Evolutionary conservation across 2,888 invertebrate genomes (phyloP).

Genomic region (Yponomeuta evonymella): DNA sequence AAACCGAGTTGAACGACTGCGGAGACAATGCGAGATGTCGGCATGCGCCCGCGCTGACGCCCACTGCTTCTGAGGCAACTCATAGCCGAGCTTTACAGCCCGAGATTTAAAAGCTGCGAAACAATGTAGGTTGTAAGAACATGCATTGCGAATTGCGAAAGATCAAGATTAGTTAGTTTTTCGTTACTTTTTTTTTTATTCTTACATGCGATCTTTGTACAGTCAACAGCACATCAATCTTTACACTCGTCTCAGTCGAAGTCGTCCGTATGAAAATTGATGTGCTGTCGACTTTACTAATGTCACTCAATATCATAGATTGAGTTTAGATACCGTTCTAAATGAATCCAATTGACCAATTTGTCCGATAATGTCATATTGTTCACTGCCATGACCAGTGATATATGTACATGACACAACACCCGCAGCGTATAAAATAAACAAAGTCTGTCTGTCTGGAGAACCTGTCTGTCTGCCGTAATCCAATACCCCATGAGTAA

Average conservation of each 20-base stretch:
- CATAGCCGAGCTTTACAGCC: conserved; percentile 1
- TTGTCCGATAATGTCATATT: no score
- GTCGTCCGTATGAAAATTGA: no score
- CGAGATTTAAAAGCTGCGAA: neutral
- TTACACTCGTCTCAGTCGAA: no score
- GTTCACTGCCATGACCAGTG: neutral
- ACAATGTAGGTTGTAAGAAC: neutral
- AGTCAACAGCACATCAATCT: no score
- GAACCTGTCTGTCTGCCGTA: neutral
- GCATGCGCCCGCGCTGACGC: conserved; percentile 46
- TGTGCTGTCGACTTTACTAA: no score
- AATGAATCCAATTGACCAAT: no score
- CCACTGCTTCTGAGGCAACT: conserved; percentile 31
- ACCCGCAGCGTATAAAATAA: neutral
- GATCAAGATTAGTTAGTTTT: neutral
- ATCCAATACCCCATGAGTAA: neutral
- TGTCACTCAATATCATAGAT: no score
- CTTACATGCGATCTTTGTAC: no score
- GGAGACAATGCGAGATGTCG: conserved; percentile 66
- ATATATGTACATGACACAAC: neutral
- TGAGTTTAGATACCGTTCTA: no score
- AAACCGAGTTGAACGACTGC: conserved; percentile 75
- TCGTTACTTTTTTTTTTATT: neutral
- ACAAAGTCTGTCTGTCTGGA: neutral
- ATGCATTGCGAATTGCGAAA: neutral